These are phyloP conservation scores for Podarcis siculus DNA, from an alignment of 2,797 vertebrate genomes.

Conservation along the genomic window DNA sequence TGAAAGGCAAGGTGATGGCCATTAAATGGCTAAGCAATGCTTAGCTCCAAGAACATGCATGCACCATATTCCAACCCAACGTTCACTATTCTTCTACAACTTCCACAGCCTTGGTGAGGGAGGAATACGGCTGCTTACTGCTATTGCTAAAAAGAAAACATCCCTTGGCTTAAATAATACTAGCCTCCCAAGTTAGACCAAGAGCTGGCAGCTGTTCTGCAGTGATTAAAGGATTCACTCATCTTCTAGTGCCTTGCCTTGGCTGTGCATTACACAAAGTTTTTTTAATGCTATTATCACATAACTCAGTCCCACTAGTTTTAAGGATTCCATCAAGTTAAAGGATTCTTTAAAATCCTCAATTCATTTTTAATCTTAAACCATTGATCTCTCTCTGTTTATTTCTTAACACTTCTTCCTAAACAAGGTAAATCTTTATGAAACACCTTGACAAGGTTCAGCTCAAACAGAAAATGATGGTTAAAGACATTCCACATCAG, in stretches of 20 bases:
- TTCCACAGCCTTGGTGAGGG: neutral
- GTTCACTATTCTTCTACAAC: constrained; percentile 49
- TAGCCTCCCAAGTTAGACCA: constrained; percentile 48
- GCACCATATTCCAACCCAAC: constrained; percentile 54
- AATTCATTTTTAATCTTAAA: neutral
- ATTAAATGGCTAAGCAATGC: neutral
- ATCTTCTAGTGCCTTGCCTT: constrained; percentile 8
- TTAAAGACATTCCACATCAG: neutral
- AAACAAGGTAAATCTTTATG: neutral
- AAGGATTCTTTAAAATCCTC: neutral
- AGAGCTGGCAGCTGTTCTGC: constrained; percentile 42
- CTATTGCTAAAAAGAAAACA: constrained; percentile 20
- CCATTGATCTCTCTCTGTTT: neutral
- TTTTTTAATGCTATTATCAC: constrained; percentile 32
- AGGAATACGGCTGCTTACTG: constrained; percentile 47
- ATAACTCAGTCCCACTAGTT: constrained; percentile 36
- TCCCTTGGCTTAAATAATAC: constrained; percentile 20
- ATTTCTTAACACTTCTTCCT: neutral
- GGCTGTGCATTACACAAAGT: constrained; percentile 15
- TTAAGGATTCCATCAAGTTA: constrained; percentile 24
- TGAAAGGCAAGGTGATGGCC: neutral
- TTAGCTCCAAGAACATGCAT: constrained; percentile 33
- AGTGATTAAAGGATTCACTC: constrained; percentile 51
- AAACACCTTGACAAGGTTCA: neutral
- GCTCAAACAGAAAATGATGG: neutral